phyloP scores from a whole-genome alignment of 2,888 invertebrate genomes.

The Ophion ellenae region DNA sequence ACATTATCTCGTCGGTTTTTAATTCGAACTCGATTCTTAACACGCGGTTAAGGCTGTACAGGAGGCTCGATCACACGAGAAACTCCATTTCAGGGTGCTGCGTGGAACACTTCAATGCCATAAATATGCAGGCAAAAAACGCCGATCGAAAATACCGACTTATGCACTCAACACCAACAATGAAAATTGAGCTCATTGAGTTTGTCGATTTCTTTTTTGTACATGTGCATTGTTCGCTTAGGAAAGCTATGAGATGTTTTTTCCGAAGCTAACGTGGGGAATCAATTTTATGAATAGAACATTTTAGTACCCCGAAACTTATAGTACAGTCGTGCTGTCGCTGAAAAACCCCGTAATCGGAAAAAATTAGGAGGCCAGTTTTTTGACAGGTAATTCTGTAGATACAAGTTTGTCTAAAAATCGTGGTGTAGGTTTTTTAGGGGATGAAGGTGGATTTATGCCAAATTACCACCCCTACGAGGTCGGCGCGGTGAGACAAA shows the following conservation, averaged over 20 bases:
- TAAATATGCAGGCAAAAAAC: not conserved
- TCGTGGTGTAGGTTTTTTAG: too few species aligned
- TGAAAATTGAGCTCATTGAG: not conserved
- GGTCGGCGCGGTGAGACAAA: too few species aligned
- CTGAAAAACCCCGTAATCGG: too few species aligned
- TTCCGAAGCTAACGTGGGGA: not conserved
- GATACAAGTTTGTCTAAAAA: too few species aligned
- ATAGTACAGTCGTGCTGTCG: too few species aligned
- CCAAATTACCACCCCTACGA: too few species aligned
- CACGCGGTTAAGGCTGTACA: not conserved
- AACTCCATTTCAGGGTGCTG: not conserved
- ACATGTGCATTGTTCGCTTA: not conserved
- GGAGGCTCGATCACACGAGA: not conserved
- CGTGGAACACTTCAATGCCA: not conserved
- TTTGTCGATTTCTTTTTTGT: not conserved
- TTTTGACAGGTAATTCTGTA: too few species aligned
- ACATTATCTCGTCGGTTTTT: slow-evolving; percentile 39
- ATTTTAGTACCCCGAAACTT: not conserved
- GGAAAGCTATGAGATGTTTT: not conserved
- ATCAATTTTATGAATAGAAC: not conserved
- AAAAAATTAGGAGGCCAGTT: too few species aligned
- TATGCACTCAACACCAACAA: not conserved
- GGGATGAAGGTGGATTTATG: too few species aligned
- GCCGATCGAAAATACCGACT: not conserved
- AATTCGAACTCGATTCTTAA: slow-evolving; percentile 53